Evolutionary conservation across 2,113 vertebrate genomes (phyloP).

Genomic region (Phodopus roborovskii): DNA sequence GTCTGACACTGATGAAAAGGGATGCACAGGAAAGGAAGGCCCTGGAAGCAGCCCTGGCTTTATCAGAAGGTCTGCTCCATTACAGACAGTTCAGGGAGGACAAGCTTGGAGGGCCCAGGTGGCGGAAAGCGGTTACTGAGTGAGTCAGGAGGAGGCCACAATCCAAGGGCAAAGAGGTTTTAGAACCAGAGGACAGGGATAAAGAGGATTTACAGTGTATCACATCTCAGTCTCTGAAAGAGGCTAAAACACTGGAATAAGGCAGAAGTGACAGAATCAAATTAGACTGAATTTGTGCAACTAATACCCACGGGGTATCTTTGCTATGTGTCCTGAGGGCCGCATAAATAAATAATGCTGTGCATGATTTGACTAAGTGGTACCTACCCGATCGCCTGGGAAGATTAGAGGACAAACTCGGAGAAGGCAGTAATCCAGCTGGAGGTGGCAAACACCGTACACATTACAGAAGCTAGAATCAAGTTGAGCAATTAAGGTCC

Average conservation of each 20-base stretch:
- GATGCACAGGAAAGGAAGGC: background rate
- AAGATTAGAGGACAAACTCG: conserved; percentile 20
- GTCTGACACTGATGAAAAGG: background rate
- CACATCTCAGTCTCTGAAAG: conserved; percentile 14
- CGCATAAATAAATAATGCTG: background rate
- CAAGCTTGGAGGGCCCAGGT: fast-evolving
- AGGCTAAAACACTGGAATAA: background rate
- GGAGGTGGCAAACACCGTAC: background rate
- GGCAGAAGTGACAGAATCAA: background rate
- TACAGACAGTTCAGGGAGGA: background rate
- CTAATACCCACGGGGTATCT: background rate
- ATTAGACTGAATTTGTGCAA: background rate
- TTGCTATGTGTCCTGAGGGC: background rate
- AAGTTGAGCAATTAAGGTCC: background rate
- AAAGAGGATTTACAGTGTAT: background rate
- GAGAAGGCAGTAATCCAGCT: background rate
- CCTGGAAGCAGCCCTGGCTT: background rate
- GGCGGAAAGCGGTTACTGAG: fast-evolving
- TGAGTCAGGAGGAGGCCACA: background rate
- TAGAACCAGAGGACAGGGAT: background rate
- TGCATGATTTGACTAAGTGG: background rate
- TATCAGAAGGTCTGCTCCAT: background rate
- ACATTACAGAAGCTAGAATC: background rate
- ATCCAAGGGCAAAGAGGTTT: background rate
- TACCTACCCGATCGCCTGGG: background rate